A percentile compares a stretch with the other conserved stretches of the same genome.
Evolutionary conservation across 2,797 vertebrate genomes (phyloP).

Genomic region (Hemitrygon akajei): DNA sequence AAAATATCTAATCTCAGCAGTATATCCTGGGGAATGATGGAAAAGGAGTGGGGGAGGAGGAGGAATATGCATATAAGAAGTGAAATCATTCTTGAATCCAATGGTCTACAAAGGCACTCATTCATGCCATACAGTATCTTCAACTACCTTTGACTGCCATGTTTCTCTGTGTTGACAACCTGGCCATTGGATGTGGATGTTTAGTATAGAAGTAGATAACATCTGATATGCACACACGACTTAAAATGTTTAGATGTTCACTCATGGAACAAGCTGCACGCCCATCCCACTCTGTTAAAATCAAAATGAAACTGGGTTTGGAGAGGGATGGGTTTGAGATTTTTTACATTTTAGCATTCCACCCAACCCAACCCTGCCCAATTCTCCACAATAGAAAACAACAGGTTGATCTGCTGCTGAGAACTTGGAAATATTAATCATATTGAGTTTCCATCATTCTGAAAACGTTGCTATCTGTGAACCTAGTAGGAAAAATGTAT

Average conservation of each 20-base stretch:
- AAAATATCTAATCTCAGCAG: neutral
- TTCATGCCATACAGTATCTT: neutral
- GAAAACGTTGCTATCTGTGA: neutral
- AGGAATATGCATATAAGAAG: too few relatives aligned
- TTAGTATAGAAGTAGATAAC: neutral
- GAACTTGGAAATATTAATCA: neutral
- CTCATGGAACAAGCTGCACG: neutral
- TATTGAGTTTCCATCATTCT: neutral
- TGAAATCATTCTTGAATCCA: neutral
- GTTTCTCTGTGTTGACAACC: neutral
- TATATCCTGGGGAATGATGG: neutral
- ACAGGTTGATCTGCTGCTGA: neutral
- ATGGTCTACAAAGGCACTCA: too few relatives aligned
- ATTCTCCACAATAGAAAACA: neutral
- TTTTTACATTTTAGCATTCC: neutral
- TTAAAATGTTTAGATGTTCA: neutral
- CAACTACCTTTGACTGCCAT: neutral
- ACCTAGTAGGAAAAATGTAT: too few relatives aligned
- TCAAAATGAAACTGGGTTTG: neutral
- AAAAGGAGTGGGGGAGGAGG: neutral
- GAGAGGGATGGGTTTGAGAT: neutral
- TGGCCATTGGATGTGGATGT: too few relatives aligned
- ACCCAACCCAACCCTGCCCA: too few relatives aligned
- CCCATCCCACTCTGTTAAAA: neutral
- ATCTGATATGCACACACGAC: neutral